Base-by-base conservation (phyloP, 1,140 invertebrate genomes). In the Lordiphosa clarofinis region DNA sequence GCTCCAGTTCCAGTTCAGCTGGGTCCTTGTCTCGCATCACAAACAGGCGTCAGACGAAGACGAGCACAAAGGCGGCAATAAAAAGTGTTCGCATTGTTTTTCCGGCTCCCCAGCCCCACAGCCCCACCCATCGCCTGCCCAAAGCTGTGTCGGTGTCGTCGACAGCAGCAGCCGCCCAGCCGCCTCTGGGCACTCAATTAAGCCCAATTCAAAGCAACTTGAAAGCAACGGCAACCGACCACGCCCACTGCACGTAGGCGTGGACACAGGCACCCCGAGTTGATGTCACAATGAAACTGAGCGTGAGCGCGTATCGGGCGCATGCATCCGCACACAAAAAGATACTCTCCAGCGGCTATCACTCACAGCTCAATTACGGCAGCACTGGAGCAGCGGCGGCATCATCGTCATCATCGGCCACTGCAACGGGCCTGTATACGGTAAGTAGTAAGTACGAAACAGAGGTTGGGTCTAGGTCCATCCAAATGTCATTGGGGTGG, bases 271-370 rank as follows among this genome's bases (percentile, higher is more conserved):
- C 40, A 48, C 42, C 54, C 24, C 1, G 63, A 69, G 78, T 84
- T 72, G 58, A 84, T 84, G 78, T 73, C 73, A 88, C 73, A 78
- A 95, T 95, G 94, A 95, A 95, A 92, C 90, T 95, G 87, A 94
- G 94, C 89, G 94, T 95, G 82, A 95, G 94, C 73, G 94, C 94
- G 86, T 95, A 94, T 88, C 92, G 94, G 89, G 94, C 94, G 86
- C 94, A 95, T 89, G 94, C 94, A 88, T 94, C 93, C 68, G 94
- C 94, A 87, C 94, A 95, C 88, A 94, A 94, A 90, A 95, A 95
- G 90, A 95, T 95, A 82, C 91, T 95, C 70, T 94, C 92, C 79
- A 94, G 92, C 76, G 92, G 92, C 56, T 95, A 95, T 89, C 93
- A 94, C 88, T 92, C 93, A 66, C 93, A 93, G 90, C 90, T 93